Evolutionary conservation across 2,797 vertebrate species (phyloP).

Genomic region (Botia almorhae): DNA sequence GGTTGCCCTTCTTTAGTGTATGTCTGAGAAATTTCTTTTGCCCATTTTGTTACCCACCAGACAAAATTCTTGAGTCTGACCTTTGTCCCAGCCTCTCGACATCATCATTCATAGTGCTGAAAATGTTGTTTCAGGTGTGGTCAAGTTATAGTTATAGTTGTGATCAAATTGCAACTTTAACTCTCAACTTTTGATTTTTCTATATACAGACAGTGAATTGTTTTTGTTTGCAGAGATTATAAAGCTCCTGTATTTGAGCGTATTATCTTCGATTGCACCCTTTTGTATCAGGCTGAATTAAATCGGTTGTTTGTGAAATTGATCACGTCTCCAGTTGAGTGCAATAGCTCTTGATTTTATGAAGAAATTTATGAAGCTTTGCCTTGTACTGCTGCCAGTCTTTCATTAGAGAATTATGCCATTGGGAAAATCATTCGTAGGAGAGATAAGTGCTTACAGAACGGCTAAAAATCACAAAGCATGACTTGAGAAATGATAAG

Average conservation of each 20-base stretch:
- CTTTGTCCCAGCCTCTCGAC: not conserved
- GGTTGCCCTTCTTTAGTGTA: too few relatives aligned
- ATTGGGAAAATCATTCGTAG: conserved; percentile 33
- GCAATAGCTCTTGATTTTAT: conserved; percentile 8
- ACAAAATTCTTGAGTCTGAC: not conserved
- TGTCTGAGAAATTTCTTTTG: too few relatives aligned
- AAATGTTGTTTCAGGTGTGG: too few relatives aligned
- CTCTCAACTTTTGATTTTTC: not conserved
- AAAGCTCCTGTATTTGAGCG: not conserved
- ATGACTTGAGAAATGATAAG: conserved; percentile 30
- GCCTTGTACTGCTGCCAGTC: conserved; percentile 12
- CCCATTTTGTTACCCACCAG: not conserved
- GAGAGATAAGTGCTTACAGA: conserved; percentile 20
- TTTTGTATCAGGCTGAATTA: not conserved
- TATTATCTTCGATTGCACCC: not conserved
- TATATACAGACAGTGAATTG: not conserved
- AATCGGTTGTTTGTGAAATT: not conserved
- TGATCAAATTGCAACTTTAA: not conserved
- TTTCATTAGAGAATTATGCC: conserved; percentile 38
- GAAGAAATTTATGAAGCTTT: conserved; percentile 28
- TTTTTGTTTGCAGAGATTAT: not conserved
- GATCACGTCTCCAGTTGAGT: conserved; percentile 25
- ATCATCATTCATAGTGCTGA: not conserved
- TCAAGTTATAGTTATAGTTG: too few relatives aligned
- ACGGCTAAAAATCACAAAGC: conserved; percentile 31